Evolutionary conservation across 2,888 invertebrate species (phyloP).

Genomic region (Patella ulyssiponensis): DNA sequence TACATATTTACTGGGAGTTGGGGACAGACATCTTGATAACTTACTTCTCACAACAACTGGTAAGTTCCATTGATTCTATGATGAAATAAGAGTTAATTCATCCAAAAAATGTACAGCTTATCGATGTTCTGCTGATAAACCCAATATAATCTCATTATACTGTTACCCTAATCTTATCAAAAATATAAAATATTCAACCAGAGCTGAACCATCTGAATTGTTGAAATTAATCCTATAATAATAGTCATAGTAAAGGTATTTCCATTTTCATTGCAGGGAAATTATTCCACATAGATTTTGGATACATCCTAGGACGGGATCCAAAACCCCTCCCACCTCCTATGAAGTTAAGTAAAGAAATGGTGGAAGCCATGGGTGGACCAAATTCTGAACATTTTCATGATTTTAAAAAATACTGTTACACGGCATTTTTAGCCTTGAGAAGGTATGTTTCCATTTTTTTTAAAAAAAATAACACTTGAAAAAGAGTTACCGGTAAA

Average conservation of each 20-base stretch:
- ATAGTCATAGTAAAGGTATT: not conserved
- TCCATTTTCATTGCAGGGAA: conserved; percentile 55
- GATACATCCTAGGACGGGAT: conserved; percentile 96
- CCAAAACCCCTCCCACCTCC: conserved; percentile 99
- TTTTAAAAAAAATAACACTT: no score
- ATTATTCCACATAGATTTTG: conserved; percentile 79
- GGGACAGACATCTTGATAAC: conserved; percentile 98
- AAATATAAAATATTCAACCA: not conserved
- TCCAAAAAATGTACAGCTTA: no score
- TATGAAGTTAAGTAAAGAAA: conserved; percentile 98
- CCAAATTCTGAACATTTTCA: conserved; percentile 87
- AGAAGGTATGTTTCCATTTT: conserved; percentile 77
- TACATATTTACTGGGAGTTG: conserved; percentile 96
- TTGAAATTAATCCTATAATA: no score
- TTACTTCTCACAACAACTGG: conserved; percentile 91
- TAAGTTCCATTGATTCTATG: conserved; percentile 17
- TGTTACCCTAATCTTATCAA: no score
- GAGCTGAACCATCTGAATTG: no score
- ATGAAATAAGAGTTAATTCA: no score
- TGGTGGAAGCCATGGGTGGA: conserved; percentile 89
- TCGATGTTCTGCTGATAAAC: no score
- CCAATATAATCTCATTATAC: no score
- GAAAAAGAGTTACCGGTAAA: no score
- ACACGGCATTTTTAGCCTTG: conserved; percentile 95
- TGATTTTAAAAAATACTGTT: conserved; percentile 91